Percentiles rank a stretch among this genome's conserved stretches.
Conservation (phyloP, 2,888 invertebrate species). For the Frankliniella fusca region DNA sequence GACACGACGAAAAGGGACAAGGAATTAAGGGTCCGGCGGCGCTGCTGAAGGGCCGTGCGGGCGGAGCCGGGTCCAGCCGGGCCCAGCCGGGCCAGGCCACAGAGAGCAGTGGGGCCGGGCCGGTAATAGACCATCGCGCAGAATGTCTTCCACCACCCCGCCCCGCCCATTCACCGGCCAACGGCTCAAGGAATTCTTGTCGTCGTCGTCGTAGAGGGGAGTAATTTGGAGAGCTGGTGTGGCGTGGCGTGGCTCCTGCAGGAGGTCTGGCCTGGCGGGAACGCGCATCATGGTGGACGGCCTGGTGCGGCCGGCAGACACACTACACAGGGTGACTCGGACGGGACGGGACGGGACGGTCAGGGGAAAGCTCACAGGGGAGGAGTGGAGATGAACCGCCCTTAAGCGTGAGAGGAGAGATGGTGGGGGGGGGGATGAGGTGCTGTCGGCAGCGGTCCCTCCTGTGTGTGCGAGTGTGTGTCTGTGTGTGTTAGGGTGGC, state of each 20-base stretch:
- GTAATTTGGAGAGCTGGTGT: not conserved
- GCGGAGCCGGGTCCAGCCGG: not conserved
- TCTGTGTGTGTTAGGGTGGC: no score
- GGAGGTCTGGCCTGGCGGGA: no score
- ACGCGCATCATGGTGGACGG: no score
- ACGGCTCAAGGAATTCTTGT: conserved; percentile 32
- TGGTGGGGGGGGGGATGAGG: no score
- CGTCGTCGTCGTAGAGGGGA: not conserved
- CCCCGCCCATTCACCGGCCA: conserved; percentile 28
- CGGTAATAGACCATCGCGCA: conserved; percentile 8
- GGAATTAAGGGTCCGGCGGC: conserved; percentile 15
- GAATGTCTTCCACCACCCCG: conserved; percentile 34
- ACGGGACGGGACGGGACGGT: not conserved
- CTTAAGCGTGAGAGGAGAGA: no score
- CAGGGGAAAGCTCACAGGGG: not conserved
- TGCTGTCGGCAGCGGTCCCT: no score
- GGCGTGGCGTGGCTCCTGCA: not conserved
- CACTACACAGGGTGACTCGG: no score
- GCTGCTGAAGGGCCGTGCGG: no score
- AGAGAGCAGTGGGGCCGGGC: not conserved
- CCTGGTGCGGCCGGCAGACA: no score
- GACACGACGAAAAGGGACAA: conserved; percentile 4
- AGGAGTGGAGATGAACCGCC: no score
- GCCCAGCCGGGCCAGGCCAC: not conserved
- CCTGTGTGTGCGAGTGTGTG: no score